Evolutionary conservation across 1,140 invertebrate genomes (phyloP).

Genomic region (Agrilus planipennis): DNA sequence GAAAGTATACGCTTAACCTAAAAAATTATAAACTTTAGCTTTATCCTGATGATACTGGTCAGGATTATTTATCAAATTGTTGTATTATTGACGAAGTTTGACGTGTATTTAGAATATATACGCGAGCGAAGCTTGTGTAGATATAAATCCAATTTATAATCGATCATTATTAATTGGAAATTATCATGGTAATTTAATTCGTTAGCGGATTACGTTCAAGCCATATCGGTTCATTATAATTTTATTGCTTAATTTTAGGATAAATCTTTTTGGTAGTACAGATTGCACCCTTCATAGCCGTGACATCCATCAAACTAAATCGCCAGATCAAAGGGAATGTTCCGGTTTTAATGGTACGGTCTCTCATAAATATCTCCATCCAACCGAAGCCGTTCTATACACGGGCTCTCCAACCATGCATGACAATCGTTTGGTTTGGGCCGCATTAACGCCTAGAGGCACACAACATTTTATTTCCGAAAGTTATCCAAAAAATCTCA

Average conservation of each 20-base stretch:
- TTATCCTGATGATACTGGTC: no score
- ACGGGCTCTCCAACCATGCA: slow-evolving; percentile 23
- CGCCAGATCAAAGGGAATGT: slow-evolving; percentile 25
- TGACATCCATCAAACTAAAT: slow-evolving; percentile 19
- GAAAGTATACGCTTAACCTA: no score
- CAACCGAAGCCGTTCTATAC: slow-evolving; percentile 24
- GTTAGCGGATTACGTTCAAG: no score
- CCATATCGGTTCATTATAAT: neutral
- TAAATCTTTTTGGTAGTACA: slow-evolving; percentile 28
- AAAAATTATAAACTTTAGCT: no score
- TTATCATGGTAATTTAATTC: no score
- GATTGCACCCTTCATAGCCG: slow-evolving; percentile 26
- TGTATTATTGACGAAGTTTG: no score
- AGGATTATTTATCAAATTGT: no score
- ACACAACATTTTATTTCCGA: slow-evolving; percentile 57
- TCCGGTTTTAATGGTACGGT: slow-evolving; percentile 18
- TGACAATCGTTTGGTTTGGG: slow-evolving; percentile 66
- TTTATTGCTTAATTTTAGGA: slow-evolving; percentile 18
- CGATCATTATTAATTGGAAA: no score
- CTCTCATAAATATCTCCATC: slow-evolving; percentile 22
- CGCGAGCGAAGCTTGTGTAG: no score
- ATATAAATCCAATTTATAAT: no score
- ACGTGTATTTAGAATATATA: no score
- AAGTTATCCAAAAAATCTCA: slow-evolving; percentile 37
- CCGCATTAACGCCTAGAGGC: slow-evolving; percentile 66